phyloP scores from a whole-genome alignment of 2,113 vertebrate species.

The Alethe diademata region DNA sequence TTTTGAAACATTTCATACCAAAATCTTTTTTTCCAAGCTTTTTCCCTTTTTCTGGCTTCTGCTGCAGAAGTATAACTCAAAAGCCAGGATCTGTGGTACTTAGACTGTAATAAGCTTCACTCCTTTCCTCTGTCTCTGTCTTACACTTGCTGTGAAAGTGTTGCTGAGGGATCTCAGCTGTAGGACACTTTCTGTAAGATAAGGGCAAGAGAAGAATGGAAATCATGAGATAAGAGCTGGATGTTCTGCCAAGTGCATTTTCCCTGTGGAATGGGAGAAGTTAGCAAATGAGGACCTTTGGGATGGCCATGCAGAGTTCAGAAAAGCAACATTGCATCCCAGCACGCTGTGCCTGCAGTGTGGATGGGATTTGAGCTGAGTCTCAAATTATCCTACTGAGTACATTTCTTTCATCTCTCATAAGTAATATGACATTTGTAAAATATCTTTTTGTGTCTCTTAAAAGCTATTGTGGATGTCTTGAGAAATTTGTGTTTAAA shows the following conservation, averaged over 20 bases:
- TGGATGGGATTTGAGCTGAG: neutral
- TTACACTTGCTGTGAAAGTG: neutral
- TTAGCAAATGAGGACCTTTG: neutral
- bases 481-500: neutral
- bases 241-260: neutral
- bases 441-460: neutral
- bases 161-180: neutral
- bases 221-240: neutral
- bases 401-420: neutral
- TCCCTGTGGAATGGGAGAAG: neutral
- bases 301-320: neutral
- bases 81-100: neutral
- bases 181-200: neutral
- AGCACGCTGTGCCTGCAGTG: fast-evolving
- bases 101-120: neutral
- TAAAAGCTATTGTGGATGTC: neutral
- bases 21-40: neutral
- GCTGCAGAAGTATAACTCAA: neutral
- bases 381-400: neutral
- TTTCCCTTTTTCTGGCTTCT: neutral
- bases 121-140: neutral
- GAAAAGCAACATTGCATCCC: fast-evolving
- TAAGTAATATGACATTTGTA: neutral
- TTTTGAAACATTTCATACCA: neutral
- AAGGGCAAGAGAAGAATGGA: neutral